Base-by-base conservation (phyloP, 2,113 vertebrate species). In the Catagonus wagneri region DNA sequence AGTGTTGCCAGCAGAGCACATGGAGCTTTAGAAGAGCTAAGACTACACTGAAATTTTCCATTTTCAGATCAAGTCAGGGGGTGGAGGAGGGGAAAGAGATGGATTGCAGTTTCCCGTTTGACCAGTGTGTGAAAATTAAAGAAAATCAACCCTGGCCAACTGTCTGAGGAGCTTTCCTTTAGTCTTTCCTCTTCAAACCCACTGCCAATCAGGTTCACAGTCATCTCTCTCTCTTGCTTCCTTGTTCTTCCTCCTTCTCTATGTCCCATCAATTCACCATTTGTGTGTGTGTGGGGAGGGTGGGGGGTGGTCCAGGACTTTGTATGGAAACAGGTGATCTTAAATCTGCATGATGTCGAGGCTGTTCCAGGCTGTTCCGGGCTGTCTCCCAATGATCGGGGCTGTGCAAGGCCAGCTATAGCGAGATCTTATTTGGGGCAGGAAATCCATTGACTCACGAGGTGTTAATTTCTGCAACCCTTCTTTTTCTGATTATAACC, bases 401-500 rank as follows among this genome's bases (percentile, higher is more conserved):
- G 61, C 52, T 15, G 39, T 8, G 3, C 68, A 75, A 34, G 27
- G 66, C 58, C 68, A 27, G 72, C 23, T 61, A 39, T n/a, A 76
- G 78, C n/a, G 86, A 95, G 34, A 74, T 63, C 19, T 39, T 85
- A 69, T 75, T 92, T 85, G 78, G 68, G 76, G 20, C 84, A 83
- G 83, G 92, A 96, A 89, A 78, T 50, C 83, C 63, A 10, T 78
- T 79, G 72, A 90, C 84, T 91, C 94, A 91, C 68, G 74, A 94
- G 56, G 89, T 80, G 81, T 95, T 95, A 94, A 94, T 89, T 98
- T 97, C 95, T 96, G 71, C 60, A 83, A 56, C 66, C 29, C 58
- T 93, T 94, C 84, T 96, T 93, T 96, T 97, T 93, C 69, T 97
- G 75, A 91, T 44, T 78, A 22, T 95, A 92, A 84, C 90, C 54